Conservation (phyloP, 2,113 vertebrate species). For the Camelus bactrianus region DNA sequence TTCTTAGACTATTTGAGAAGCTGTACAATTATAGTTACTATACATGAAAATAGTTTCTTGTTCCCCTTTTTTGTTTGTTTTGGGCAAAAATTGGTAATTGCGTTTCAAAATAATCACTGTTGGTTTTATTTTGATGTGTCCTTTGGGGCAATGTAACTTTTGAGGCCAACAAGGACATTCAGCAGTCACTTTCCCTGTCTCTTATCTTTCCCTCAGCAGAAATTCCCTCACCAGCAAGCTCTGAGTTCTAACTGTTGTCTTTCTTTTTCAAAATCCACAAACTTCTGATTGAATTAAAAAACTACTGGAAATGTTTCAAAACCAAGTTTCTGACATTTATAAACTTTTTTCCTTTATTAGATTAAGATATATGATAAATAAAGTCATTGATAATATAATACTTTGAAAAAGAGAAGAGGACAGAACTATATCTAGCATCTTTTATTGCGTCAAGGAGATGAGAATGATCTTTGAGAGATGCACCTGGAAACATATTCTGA, state of each 20-base stretch:
- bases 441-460: constrained; percentile 71
- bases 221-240: constrained; percentile 62
- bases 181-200: constrained; percentile 61
- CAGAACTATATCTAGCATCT: constrained; percentile 53
- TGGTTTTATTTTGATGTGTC: constrained; percentile 89
- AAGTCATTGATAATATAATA: constrained; percentile 71
- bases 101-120: constrained; percentile 85
- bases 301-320: constrained; percentile 59
- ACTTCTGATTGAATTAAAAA: constrained; percentile 37
- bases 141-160: constrained; percentile 70
- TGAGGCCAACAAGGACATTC: constrained; percentile 73
- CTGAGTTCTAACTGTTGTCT: constrained; percentile 63
- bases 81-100: constrained; percentile 70
- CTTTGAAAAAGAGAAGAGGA: constrained; percentile 59
- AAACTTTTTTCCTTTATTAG: constrained; percentile 30
- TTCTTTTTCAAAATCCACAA: constrained; percentile 28
- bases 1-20: constrained; percentile 74
- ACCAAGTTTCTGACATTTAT: constrained; percentile 53
- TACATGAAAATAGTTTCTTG: constrained; percentile 52
- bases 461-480: constrained; percentile 25
- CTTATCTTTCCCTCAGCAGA: constrained; percentile 23
- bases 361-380: neutral
- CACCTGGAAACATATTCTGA: constrained; percentile 45
- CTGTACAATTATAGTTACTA: constrained; percentile 57
- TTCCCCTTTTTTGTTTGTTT: constrained; percentile 57